These are phyloP conservation scores for Sinopyrophorus schimmeli DNA, from an alignment of 2,888 invertebrate genomes.

Conservation along the genomic window DNA sequence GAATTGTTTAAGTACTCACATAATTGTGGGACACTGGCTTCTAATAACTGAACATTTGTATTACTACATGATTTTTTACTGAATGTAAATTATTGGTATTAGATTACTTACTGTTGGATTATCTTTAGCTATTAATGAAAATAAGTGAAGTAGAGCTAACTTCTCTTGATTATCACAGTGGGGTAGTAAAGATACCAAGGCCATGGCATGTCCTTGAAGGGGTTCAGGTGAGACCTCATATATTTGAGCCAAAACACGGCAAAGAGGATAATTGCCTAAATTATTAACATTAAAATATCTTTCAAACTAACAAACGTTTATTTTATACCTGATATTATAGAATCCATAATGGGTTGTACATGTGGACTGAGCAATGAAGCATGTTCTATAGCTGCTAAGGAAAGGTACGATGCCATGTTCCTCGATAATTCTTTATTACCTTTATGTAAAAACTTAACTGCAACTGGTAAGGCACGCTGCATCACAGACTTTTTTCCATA, in stretches of 20 bases:
- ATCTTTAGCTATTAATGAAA: slow-evolving; percentile 79
- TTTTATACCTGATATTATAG: slow-evolving; percentile 80
- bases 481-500: slow-evolving; percentile 74
- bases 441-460: slow-evolving; percentile 88
- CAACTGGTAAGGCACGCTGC: slow-evolving; percentile 84
- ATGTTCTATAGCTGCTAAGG: slow-evolving; percentile 89
- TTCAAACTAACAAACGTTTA: too few relatives aligned
- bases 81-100: too few relatives aligned
- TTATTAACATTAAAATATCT: slow-evolving; percentile 24
- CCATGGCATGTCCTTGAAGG: slow-evolving; percentile 81
- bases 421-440: slow-evolving; percentile 87
- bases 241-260: slow-evolving; percentile 86
- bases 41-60: slow-evolving; percentile 67
- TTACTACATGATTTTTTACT: too few relatives aligned
- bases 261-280: slow-evolving; percentile 84
- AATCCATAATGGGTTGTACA: slow-evolving; percentile 87
- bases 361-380: slow-evolving; percentile 83
- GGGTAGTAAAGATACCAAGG: slow-evolving; percentile 77
- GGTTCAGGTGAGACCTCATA: slow-evolving; percentile 87
- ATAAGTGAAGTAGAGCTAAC: slow-evolving; percentile 79
- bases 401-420: slow-evolving; percentile 89
- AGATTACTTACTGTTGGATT: slow-evolving; percentile 70
- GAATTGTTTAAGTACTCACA: slow-evolving; percentile 72
- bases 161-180: slow-evolving; percentile 86
- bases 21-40: slow-evolving; percentile 80